Conservation (phyloP, 2,113 vertebrate genomes). For the Saccopteryx leptura region DNA sequence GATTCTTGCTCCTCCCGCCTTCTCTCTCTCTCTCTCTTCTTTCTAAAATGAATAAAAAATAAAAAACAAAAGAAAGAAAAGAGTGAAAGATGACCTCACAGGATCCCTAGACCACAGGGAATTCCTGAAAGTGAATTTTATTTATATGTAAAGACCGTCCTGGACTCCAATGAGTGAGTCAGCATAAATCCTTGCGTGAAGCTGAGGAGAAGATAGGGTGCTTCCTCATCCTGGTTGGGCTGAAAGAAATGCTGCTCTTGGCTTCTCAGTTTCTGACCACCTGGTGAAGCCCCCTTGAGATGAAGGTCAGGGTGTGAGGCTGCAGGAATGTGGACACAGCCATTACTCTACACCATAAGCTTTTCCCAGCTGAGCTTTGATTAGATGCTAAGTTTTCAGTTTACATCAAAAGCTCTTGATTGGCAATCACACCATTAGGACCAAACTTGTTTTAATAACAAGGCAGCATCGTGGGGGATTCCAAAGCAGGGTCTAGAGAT, state of each 20-base stretch:
- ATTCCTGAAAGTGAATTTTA: not conserved
- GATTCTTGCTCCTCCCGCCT: no score
- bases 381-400: not conserved
- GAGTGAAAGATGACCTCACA: not conserved
- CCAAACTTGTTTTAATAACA: not conserved
- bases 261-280: not conserved
- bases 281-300: not conserved
- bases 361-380: not conserved
- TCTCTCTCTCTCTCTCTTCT: no score
- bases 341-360: fast-evolving
- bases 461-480: not conserved
- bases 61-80: slow-evolving; percentile 72
- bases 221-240: not conserved
- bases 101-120: not conserved
- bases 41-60: no score
- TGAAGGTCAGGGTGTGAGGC: not conserved
- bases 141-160: not conserved
- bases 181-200: not conserved
- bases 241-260: not conserved
- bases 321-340: fast-evolving
- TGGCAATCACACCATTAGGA: not conserved
- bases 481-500: not conserved
- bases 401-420: not conserved
- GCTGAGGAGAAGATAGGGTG: not conserved
- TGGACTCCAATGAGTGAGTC: not conserved